Evolutionary conservation across 2,113 vertebrate genomes (phyloP).

Genomic region (Geococcyx californianus): DNA sequence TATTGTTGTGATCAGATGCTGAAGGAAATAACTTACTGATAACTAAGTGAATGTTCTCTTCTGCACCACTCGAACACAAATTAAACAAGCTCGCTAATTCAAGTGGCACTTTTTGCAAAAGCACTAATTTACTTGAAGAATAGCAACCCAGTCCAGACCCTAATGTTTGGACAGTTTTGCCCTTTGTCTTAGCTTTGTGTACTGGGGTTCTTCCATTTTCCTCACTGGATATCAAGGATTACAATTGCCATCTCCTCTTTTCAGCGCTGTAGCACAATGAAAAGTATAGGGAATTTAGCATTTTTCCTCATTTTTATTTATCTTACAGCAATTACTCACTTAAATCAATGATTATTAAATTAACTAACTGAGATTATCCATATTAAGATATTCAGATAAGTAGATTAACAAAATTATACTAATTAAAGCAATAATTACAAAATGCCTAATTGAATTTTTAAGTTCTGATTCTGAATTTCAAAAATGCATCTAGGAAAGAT

Average conservation of each 20-base stretch:
- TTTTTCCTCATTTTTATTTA: neutral
- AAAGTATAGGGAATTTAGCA: neutral
- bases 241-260: neutral
- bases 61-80: neutral
- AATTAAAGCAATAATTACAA: neutral
- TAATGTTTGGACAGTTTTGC: neutral
- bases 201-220: neutral
- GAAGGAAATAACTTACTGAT: neutral
- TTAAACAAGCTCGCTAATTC: neutral
- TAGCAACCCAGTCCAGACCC: neutral
- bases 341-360: neutral
- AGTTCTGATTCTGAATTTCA: neutral
- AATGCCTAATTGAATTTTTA: neutral
- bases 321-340: neutral
- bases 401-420: neutral
- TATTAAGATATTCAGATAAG: neutral
- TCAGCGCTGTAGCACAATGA: neutral
- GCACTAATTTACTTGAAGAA: neutral
- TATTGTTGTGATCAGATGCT: neutral
- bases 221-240: neutral
- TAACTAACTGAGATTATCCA: neutral
- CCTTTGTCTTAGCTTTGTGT: neutral
- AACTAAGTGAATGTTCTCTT: neutral
- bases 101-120: neutral
- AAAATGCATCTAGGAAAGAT: neutral